These are phyloP conservation scores for Engystomops pustulosus DNA, from an alignment of 2,113 vertebrate genomes.

Conservation along the genomic window DNA sequence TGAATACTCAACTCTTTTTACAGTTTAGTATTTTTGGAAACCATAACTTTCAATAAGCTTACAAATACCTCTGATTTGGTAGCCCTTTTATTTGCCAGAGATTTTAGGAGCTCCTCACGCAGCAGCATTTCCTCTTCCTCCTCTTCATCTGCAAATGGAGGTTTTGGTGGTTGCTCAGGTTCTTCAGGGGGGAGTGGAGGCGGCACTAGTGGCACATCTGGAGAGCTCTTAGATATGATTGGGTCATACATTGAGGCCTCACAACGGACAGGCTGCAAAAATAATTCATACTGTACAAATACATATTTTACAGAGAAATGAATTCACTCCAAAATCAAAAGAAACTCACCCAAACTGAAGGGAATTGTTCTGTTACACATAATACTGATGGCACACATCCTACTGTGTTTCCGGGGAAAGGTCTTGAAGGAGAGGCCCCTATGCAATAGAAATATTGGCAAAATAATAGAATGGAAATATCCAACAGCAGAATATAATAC, in stretches of 20 bases:
- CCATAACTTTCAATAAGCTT: too few species aligned
- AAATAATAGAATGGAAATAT: background rate
- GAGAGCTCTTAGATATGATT: conserved; percentile 65
- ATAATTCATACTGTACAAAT: background rate
- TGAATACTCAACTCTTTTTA: too few species aligned
- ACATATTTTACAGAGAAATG: background rate
- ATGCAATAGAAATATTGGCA: background rate
- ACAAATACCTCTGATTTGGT: conserved; percentile 80
- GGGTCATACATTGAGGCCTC: conserved; percentile 75
- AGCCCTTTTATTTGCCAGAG: conserved; percentile 87
- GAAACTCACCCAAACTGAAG: conserved; percentile 42
- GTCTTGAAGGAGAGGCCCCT: conserved; percentile 30
- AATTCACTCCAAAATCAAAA: background rate
- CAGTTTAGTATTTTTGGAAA: too few species aligned
- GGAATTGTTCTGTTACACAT: conserved; percentile 36
- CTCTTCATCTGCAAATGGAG: conserved; percentile 95
- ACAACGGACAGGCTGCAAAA: conserved; percentile 15
- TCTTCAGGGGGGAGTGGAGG: conserved; percentile 89
- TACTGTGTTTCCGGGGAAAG: background rate
- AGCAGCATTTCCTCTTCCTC: conserved; percentile 98
- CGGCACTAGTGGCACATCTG: conserved; percentile 79
- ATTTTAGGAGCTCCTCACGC: conserved; percentile 92
- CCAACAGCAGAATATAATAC: background rate
- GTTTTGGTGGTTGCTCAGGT: conserved; percentile 89
- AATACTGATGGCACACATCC: conserved; percentile 27